Percentiles rank a stretch among this genome's conserved stretches.
phyloP scores from a whole-genome alignment of 2,888 invertebrate species.

The Diarsia rubi region DNA sequence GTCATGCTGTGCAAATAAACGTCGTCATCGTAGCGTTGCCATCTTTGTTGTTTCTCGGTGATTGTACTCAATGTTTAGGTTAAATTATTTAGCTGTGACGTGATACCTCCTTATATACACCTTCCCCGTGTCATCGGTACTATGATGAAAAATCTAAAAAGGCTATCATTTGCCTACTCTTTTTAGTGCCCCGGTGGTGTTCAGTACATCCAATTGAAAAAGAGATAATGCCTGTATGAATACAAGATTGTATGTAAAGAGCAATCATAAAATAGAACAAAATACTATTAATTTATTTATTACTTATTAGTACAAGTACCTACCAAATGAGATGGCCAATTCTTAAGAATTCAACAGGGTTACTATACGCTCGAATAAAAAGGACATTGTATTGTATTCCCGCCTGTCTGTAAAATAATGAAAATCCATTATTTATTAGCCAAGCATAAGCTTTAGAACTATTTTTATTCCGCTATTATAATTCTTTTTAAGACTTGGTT shows the following conservation, averaged over 20 bases:
- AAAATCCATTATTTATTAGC: conserved; percentile 26
- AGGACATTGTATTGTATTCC: neutral
- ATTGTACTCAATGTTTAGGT: conserved; percentile 16
- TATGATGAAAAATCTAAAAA: conserved; percentile 11
- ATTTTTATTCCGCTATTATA: conserved; percentile 33
- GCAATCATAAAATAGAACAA: neutral
- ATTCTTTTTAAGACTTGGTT: conserved; percentile 36
- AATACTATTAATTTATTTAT: neutral
- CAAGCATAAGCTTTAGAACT: conserved; percentile 9
- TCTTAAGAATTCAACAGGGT: neutral
- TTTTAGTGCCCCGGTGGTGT: neutral
- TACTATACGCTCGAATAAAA: neutral
- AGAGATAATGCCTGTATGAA: neutral
- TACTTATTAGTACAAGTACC: neutral
- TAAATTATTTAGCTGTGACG: conserved; percentile 36
- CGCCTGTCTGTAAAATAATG: neutral
- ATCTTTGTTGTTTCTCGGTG: conserved; percentile 58
- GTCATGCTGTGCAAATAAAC: conserved; percentile 70
- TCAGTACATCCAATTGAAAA: neutral
- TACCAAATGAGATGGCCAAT: neutral
- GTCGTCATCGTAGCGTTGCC: conserved; percentile 63
- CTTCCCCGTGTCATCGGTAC: conserved; percentile 1
- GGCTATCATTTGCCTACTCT: neutral
- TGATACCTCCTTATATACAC: conserved; percentile 5
- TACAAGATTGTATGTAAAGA: neutral